These are phyloP conservation scores for Melanotaenia maccullochi DNA, from an alignment of 2,797 vertebrate genomes.

Conservation along the genomic window DNA sequence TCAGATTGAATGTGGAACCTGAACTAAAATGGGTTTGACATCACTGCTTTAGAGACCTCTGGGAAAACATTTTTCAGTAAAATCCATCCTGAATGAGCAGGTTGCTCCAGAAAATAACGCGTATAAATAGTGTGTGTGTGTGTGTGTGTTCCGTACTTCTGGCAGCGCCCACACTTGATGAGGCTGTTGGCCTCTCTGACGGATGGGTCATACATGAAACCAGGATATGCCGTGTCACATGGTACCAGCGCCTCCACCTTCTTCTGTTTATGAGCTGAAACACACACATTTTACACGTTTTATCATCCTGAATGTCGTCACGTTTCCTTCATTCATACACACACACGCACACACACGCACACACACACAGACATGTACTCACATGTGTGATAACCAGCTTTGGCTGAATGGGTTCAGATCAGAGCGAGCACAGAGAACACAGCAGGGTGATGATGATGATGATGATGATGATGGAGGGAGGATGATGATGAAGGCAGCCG, in stretches of 20 bases:
- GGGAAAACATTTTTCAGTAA: not conserved
- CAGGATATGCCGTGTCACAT: constrained; percentile 92
- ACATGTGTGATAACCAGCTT: constrained; percentile 83
- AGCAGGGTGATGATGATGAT: constrained; percentile 5
- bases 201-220: constrained; percentile 87
- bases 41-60: no score
- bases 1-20: no score
- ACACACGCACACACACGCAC: not conserved
- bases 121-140: not conserved
- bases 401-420: constrained; percentile 72
- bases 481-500: constrained; percentile 20
- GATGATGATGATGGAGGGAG: constrained; percentile 16
- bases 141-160: constrained; percentile 85
- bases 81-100: not conserved
- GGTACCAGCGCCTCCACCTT: constrained; percentile 88
- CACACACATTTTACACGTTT: not conserved
- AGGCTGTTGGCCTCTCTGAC: constrained; percentile 90
- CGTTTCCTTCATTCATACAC: not conserved
- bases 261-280: constrained; percentile 91
- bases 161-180: constrained; percentile 91
- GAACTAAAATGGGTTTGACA: no score
- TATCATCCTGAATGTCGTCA: not conserved
- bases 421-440: constrained; percentile 23
- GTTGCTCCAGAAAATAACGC: not conserved
- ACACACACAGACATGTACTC: constrained; percentile 58